Base-by-base conservation (phyloP, 1,140 invertebrate genomes). In the Mylabris phalerata region DNA sequence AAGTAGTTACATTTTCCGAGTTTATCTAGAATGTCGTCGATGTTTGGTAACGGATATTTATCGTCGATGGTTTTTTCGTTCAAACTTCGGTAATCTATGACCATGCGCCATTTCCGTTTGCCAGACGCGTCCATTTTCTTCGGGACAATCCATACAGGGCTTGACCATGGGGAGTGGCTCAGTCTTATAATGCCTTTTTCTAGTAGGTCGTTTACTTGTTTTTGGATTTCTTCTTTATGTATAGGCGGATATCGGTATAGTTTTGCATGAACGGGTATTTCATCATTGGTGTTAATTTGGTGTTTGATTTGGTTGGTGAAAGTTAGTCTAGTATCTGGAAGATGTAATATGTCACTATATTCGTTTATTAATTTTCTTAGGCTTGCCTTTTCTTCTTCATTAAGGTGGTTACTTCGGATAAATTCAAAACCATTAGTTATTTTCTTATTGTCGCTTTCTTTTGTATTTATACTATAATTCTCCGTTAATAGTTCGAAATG, bases 1-100 rank as follows among this genome's bases (percentile, higher is more conserved):
- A 52, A 52, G 26, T 52, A 52, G 19, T 42, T 24, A 24, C 50
- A 52, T 52, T 52, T 52, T 24, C 50, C 50, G n/a, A 52, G 40
- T 19, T 52, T 39, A 43, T 43, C 50, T 38, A 13, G 13, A 13
- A 13, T 13, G 13, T n/a, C n/a, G n/a, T n/a, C n/a, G n/a, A n/a
- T n/a, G n/a, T n/a, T n/a, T n/a, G n/a, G n/a, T n/a, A n/a, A n/a
- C n/a, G n/a, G n/a, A n/a, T n/a, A n/a, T n/a, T n/a, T n/a, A n/a
- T n/a, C n/a, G 24, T 41, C 49, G 24, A 50, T 13, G 24, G 50
- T 52, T 43, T 41, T 44, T 19, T 25, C n/a, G 32, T 44, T 52
- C 27, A 43, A n/a, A 42, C 13, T 42, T 4, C 50, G 26, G 25
- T 26, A 52, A 44, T 52, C 40, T 4, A 52, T 9, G n/a, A 26